Conservation (phyloP, 2,113 vertebrate species). For the Tapirus terrestris region DNA sequence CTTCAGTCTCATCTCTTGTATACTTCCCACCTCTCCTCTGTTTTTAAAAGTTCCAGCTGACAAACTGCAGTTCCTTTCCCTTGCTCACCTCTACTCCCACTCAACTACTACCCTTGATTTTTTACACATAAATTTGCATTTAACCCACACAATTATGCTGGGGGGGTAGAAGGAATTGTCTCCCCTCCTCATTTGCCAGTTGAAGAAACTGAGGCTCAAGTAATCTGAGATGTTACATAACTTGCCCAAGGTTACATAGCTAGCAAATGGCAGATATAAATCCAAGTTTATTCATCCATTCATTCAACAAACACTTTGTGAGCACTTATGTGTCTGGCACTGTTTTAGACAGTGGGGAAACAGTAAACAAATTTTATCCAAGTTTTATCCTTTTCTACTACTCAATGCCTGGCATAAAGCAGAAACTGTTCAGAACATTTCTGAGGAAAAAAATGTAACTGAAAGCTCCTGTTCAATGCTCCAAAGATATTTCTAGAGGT, state of each 20-base stretch:
- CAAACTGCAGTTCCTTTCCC: background rate
- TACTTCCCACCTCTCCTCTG: background rate
- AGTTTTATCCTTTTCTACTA: background rate
- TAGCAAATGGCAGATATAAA: background rate
- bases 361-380: background rate
- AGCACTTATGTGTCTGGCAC: background rate
- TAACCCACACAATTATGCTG: background rate
- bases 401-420: background rate
- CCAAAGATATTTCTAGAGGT: background rate
- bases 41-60: background rate
- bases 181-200: background rate
- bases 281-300: background rate
- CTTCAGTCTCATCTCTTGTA: background rate
- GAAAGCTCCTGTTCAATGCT: background rate
- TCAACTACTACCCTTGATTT: background rate
- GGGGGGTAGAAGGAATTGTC: background rate
- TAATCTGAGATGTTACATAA: background rate
- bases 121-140: background rate
- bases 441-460: background rate
- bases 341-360: background rate
- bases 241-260: background rate
- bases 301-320: background rate
- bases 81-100: background rate
- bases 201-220: background rate
- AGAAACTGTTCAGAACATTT: background rate